Conservation (phyloP, 2,888 invertebrate species). For the Tenthredo scrophulariae region DNA sequence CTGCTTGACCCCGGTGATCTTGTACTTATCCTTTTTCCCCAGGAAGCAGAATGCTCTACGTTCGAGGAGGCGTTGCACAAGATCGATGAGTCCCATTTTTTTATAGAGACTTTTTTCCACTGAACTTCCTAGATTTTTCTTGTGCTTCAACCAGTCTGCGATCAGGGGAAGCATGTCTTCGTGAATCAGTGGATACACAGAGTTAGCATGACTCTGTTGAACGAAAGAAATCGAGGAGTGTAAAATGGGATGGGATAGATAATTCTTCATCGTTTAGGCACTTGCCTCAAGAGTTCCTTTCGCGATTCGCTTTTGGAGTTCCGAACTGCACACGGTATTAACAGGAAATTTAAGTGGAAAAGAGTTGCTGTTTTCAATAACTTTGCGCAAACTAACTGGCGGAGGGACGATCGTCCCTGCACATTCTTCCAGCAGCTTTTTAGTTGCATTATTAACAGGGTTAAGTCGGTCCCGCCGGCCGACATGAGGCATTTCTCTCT, state of each 20-base stretch:
- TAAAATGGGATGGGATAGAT: neutral
- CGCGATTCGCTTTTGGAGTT: slow-evolving; percentile 67
- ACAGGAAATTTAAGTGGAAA: slow-evolving; percentile 77
- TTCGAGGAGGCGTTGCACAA: slow-evolving; percentile 81
- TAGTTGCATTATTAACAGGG: slow-evolving; percentile 72
- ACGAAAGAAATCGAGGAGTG: neutral
- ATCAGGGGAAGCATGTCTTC: slow-evolving; percentile 83
- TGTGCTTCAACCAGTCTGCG: slow-evolving; percentile 84
- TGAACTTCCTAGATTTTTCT: slow-evolving; percentile 78
- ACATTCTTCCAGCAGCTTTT: slow-evolving; percentile 67
- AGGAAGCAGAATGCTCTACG: slow-evolving; percentile 81
- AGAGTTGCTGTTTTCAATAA: slow-evolving; percentile 74
- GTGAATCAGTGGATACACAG: slow-evolving; percentile 85
- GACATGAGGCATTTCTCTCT: slow-evolving; percentile 70
- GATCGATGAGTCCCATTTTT: slow-evolving; percentile 80
- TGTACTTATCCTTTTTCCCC: slow-evolving; percentile 79
- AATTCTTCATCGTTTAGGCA: neutral
- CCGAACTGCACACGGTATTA: slow-evolving; percentile 70
- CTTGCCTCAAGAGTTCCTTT: slow-evolving; percentile 69
- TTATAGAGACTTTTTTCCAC: slow-evolving; percentile 81
- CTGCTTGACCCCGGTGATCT: slow-evolving; percentile 78
- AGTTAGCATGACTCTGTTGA: slow-evolving; percentile 73
- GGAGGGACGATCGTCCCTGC: slow-evolving; percentile 65
- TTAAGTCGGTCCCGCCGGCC: slow-evolving; percentile 73
- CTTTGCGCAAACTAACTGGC: slow-evolving; percentile 65